phyloP scores from a whole-genome alignment of 2,888 invertebrate genomes.

The Nymphalis polychloros region DNA sequence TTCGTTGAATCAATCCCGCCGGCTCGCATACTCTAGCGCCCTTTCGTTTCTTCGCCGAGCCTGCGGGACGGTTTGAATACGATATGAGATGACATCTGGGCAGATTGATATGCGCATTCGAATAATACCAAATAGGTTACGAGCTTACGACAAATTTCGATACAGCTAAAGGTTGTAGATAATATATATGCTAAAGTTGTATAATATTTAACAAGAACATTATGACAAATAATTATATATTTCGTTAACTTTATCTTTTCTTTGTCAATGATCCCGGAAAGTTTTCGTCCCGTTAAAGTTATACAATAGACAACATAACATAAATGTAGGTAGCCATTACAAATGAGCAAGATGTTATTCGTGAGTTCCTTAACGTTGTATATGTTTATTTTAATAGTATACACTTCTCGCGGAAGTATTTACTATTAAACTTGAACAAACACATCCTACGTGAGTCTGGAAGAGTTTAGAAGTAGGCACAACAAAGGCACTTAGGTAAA shows the following conservation, averaged over 20 bases:
- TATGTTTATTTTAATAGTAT: too few species aligned
- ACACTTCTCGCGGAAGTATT: too few species aligned
- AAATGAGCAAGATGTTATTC: too few species aligned
- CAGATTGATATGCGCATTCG: slow-evolving; percentile 20
- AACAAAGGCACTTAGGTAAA: neutral
- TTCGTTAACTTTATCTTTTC: too few species aligned
- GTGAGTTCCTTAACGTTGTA: too few species aligned
- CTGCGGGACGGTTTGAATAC: slow-evolving; percentile 16
- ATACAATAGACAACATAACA: too few species aligned
- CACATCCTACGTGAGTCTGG: neutral
- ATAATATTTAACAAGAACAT: neutral
- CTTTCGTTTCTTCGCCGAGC: neutral
- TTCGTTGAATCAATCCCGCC: too few species aligned
- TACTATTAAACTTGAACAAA: neutral
- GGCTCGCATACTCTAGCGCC: too few species aligned
- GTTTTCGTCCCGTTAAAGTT: too few species aligned
- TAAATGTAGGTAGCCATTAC: too few species aligned
- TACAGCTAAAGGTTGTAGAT: neutral
- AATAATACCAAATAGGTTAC: slow-evolving; percentile 13
- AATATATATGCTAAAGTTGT: neutral
- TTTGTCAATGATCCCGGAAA: too few species aligned
- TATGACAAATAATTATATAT: too few species aligned
- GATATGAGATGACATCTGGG: slow-evolving; percentile 20
- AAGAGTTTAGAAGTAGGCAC: neutral
- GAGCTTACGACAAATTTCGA: slow-evolving; percentile 1